A percentile compares a stretch with the other conserved stretches of the same genome.
phyloP scores from a whole-genome alignment of 2,113 vertebrate species.

The Camarhynchus parvulus region DNA sequence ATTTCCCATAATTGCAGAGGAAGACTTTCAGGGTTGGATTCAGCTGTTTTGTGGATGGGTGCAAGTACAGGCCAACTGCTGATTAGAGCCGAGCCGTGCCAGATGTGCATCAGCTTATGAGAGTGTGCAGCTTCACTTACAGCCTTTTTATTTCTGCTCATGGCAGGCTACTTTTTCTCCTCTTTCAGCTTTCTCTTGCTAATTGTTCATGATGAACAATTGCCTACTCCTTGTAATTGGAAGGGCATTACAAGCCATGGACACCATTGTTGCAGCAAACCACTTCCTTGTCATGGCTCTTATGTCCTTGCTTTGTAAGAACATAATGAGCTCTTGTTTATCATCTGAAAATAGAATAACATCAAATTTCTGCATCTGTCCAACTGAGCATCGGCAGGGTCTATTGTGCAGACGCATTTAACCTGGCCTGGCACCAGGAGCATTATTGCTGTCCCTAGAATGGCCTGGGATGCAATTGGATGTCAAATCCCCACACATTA shows the following conservation, averaged over 20 bases:
- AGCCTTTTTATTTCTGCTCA: background rate
- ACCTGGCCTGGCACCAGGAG: conserved; percentile 31
- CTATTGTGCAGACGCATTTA: background rate
- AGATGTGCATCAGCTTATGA: background rate
- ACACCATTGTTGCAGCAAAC: conserved; percentile 13
- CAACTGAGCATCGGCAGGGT: background rate
- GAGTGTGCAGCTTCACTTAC: background rate
- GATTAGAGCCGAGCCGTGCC: background rate
- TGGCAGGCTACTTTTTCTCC: background rate
- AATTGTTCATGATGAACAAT: conserved; percentile 37
- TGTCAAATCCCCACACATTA: conserved; percentile 6
- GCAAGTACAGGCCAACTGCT: background rate
- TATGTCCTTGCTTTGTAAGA: background rate
- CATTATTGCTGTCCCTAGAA: conserved; percentile 31
- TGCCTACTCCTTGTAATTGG: conserved; percentile 13
- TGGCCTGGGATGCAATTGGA: background rate
- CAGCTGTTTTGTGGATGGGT: background rate
- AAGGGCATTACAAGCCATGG: background rate
- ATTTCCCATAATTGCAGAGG: conserved; percentile 22
- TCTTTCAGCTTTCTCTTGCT: background rate
- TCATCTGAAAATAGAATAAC: background rate
- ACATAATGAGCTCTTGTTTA: conserved; percentile 2
- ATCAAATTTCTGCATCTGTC: conserved; percentile 12
- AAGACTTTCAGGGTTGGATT: background rate
- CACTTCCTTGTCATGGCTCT: conserved; percentile 11